Evolutionary conservation across 1,140 invertebrate genomes (phyloP).

Genomic region (Solenopsis fugax): DNA sequence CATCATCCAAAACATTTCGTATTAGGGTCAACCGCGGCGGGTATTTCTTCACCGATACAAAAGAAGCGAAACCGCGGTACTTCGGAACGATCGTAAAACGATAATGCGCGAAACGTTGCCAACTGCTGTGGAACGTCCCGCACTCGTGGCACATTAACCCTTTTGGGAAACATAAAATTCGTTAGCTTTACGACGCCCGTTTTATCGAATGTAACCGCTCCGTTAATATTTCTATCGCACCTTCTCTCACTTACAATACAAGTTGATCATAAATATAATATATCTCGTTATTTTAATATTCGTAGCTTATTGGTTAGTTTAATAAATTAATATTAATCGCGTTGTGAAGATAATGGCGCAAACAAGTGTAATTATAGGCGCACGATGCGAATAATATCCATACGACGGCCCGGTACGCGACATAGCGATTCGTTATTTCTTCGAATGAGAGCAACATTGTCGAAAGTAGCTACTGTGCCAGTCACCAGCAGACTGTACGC

Average conservation of each 20-base stretch:
- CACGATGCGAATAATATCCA: background rate
- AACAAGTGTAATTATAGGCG: background rate
- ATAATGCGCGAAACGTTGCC: conserved; percentile 33
- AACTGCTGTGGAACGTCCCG: conserved; percentile 3
- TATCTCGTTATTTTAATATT: background rate
- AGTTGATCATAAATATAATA: background rate
- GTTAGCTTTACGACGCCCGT: conserved; percentile 30
- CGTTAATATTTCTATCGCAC: background rate
- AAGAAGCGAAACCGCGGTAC: conserved; percentile 12
- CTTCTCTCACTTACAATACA: no score
- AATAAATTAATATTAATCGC: background rate
- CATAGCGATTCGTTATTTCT: background rate
- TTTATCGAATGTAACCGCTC: background rate
- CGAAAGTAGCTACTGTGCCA: conserved; percentile 35
- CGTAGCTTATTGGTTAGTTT: background rate
- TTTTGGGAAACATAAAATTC: conserved; percentile 18
- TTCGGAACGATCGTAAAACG: conserved; percentile 47
- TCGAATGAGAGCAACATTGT: conserved; percentile 27
- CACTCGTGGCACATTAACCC: conserved; percentile 6
- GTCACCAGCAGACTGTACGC: background rate
- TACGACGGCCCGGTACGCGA: background rate
- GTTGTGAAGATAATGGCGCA: background rate
- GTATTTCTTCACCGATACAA: background rate
- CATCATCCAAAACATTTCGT: background rate
- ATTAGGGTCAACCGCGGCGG: background rate